Base-by-base conservation (phyloP, 92 coral and sea anemone species). In the Desmophyllum pertusum region DNA sequence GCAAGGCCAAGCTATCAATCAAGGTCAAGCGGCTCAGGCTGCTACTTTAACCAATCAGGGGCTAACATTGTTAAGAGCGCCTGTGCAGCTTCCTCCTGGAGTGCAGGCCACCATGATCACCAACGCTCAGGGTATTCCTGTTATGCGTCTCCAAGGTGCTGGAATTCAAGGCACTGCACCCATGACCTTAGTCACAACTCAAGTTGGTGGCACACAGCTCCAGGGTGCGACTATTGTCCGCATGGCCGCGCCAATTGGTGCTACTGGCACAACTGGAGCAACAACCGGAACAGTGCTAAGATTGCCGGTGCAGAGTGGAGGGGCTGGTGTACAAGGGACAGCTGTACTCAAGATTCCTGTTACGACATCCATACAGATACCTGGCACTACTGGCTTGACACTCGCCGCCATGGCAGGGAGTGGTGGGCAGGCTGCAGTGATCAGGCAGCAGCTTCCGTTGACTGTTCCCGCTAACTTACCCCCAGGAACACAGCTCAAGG, bases 61-160 rank as follows among this genome's bases (percentile, higher is more conserved):
- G 31, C 89, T 97, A 45, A 89, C 98, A 17, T 80, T 97, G 50
- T 76, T 97, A 10, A 89, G 99, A 48, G 88, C 98, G 48, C 94
- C 98, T 48, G 90, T 91, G 78, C 97, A 88, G 81, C 86, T 95
- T 19, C 95, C 98, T 3, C 98, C 95, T 77, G 94, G 97, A 65
- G 93, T 96, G 38, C 99, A 97, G 72, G 99, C 98, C 19, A 94
- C 95, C 46, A 91, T 95, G 94, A 93, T 93, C 42, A 93, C 98
- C 25, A 97, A 94, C 64, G 94, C 99, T 5, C 98, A 97, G 75
- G 99, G 98, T 46, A 87, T 94, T 21, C 98, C 98, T 46, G 94
- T 97, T 10, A 93, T 97, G 94, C 93, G 96, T 76, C 95, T 97
- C 38, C 97, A 97, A 50, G 98, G 95, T 4, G 88, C 98, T 3